Base-by-base conservation (phyloP, 2,888 invertebrate species). In the Meiosimyza decipiens region DNA sequence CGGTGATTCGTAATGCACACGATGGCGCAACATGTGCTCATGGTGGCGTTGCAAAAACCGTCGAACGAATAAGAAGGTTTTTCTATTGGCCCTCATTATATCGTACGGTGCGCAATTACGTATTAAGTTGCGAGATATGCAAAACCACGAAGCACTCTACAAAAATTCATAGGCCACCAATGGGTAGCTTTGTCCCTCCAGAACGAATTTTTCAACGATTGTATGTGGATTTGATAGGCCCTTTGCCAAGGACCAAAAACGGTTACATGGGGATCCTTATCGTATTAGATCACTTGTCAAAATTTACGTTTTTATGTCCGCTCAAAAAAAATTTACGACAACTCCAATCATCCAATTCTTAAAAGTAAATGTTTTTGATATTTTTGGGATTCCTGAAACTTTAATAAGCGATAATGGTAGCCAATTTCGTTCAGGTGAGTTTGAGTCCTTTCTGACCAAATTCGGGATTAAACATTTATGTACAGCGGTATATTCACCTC, bases 341-440 rank as follows among this genome's bases (percentile, higher is more conserved):
- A 1, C 22, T 12, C 22, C 28, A 1, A 59, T 59, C 11, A 13
- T 59, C 3, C 18, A 22, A 11, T 59, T 59, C 22, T 9, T 59
- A 22, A 59, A 59, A 5, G 18, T 13, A 15, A 15, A 59, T 18
- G 59, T 59, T 28, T 59, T 59, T 28, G 59, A 59, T 28, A 28
- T 59, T 22, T 57, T 59, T 18, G 59, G 59, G 1, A 22, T 18
- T 59, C 59, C 54, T 28, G 59, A n/a, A 47, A 50, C n/a, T 6
- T 15, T 63, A 9, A 54, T 13, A 4, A 67, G 69, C 1, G 71
- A 75, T 47, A 75, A 75, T 28, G 71, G 73, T 1, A 59, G 65
- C 12, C 75, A 75, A 55, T 75, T 73, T 51, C 73, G 52, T 47
- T 57, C 69, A 3, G 67, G 57, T 1, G 54, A 66, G n/a, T 54